Evolutionary conservation across 2,888 invertebrate genomes (phyloP).

Genomic region (Axea sp.): DNA sequence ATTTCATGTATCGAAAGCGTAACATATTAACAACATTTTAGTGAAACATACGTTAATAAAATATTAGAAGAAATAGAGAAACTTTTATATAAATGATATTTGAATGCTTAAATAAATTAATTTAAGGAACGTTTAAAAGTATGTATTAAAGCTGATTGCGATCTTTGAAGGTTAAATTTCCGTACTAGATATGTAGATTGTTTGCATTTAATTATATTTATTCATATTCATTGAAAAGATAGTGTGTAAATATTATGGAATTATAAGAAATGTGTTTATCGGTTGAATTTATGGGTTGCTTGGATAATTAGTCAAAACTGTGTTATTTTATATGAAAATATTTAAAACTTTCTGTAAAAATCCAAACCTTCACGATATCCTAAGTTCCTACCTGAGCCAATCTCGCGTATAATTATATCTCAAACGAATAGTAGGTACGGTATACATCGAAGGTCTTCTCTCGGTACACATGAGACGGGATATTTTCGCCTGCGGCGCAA

Average conservation of each 20-base stretch:
- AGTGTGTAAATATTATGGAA: conserved; percentile 31
- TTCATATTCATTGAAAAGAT: conserved; percentile 31
- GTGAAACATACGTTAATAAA: no score
- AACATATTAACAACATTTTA: no score
- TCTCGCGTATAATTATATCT: conserved; percentile 56
- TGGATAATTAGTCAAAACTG: conserved; percentile 4
- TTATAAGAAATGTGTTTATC: conserved; percentile 21
- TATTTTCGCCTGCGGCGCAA: conserved; percentile 56
- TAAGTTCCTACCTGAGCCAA: conserved; percentile 30
- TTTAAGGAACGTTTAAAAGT: background rate
- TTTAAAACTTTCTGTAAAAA: conserved; percentile 15
- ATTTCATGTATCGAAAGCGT: conserved; percentile 28
- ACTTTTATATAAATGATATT: no score
- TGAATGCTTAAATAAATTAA: background rate
- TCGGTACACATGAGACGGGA: conserved; percentile 35
- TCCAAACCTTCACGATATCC: conserved; percentile 1
- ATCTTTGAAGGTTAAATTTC: conserved; percentile 19
- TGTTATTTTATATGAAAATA: conserved; percentile 1
- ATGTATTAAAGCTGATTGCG: conserved; percentile 2
- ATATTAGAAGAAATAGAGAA: no score
- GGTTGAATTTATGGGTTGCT: conserved; percentile 11
- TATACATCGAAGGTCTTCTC: conserved; percentile 39
- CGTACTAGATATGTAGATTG: conserved; percentile 21
- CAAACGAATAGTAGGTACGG: conserved; percentile 40
- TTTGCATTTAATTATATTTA: conserved; percentile 12